Evolutionary conservation across 35 echinoderm and acorn worm genomes (phyloP).

Genomic region (Amphiura filiformis): DNA sequence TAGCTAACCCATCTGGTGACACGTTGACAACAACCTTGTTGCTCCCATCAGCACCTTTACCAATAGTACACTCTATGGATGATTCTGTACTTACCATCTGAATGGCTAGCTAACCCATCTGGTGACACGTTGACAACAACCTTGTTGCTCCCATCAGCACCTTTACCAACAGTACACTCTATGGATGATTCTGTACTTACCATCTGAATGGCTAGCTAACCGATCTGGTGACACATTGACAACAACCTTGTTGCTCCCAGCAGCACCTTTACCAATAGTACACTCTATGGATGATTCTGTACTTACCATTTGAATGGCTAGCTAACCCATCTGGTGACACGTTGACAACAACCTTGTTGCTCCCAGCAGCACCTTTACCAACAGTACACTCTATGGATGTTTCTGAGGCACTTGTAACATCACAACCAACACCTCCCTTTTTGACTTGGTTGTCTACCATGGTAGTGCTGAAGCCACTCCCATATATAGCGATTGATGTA

Average conservation of each 20-base stretch:
- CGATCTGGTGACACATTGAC: too few relatives aligned
- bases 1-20: too few relatives aligned
- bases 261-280: too few relatives aligned
- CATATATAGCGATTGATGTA: conserved; percentile 29
- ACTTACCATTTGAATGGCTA: conserved; percentile 4
- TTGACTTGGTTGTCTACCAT: conserved; percentile 21
- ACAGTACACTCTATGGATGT: conserved; percentile 22
- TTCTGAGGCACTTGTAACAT: neutral
- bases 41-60: too few relatives aligned
- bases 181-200: too few relatives aligned
- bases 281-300: neutral
- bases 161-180: too few relatives aligned
- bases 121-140: neutral
- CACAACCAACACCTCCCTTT: conserved; percentile 38
- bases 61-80: too few relatives aligned
- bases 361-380: neutral
- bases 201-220: too few relatives aligned
- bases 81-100: conserved; percentile 22
- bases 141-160: too few relatives aligned
- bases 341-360: neutral
- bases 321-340: conserved; percentile 9
- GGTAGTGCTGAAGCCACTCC: conserved; percentile 38
- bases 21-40: too few relatives aligned
- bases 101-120: neutral
- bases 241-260: too few relatives aligned